Evolutionary conservation across 2,113 vertebrate genomes (phyloP).

Genomic region (Bolborhynchus lineola): DNA sequence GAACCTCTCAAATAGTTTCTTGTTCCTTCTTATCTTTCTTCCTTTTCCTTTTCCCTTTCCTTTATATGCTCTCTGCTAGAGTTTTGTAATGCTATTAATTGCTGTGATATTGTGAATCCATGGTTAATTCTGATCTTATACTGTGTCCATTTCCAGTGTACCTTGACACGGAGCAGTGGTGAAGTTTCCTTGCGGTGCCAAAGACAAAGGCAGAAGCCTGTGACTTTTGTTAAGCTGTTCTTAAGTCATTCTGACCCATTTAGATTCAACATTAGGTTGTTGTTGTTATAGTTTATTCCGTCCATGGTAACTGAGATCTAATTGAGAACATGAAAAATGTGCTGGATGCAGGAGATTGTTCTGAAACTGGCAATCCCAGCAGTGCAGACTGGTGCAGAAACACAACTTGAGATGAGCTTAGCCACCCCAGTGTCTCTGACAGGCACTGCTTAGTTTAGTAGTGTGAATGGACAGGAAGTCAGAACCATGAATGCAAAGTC

Average conservation of each 20-base stretch:
- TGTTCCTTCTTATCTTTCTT: neutral
- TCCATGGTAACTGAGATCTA: neutral
- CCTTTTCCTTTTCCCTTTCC: neutral
- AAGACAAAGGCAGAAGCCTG: neutral
- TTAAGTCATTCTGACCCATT: neutral
- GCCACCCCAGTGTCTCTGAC: neutral
- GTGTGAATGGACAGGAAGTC: neutral
- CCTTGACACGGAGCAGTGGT: neutral
- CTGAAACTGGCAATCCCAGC: neutral
- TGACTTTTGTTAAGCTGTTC: neutral
- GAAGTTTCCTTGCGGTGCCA: neutral
- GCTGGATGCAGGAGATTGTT: neutral
- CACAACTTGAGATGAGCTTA: neutral
- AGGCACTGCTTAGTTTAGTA: neutral
- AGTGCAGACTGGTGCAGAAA: neutral
- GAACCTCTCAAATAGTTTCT: neutral
- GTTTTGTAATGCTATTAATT: neutral
- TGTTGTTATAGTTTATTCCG: neutral
- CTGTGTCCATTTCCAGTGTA: neutral
- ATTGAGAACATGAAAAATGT: neutral
- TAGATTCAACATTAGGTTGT: neutral
- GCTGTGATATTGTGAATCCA: neutral
- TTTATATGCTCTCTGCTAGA: neutral
- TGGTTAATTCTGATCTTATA: neutral
- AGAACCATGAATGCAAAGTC: neutral